Evolutionary conservation across 2,797 vertebrate species (phyloP).

Genomic region (Darevskia mixta): DNA sequence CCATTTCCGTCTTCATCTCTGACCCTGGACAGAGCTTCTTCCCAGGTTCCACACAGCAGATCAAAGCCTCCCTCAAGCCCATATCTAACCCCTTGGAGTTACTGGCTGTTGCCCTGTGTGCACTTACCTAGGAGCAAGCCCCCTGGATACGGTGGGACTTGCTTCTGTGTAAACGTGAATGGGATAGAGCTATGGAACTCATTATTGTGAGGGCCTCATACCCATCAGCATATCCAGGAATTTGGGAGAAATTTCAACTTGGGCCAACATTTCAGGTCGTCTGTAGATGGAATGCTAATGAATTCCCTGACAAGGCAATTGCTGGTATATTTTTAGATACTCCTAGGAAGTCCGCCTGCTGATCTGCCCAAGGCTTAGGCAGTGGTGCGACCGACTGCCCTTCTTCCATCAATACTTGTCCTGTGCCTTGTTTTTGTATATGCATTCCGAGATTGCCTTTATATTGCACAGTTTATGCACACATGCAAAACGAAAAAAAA

Average conservation of each 20-base stretch:
- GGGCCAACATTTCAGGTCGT: background rate
- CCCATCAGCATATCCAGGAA: background rate
- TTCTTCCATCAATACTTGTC: background rate
- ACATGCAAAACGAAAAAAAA: background rate
- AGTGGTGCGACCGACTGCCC: background rate
- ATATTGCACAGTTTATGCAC: conserved; percentile 17
- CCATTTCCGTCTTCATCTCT: background rate
- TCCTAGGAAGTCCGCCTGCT: background rate
- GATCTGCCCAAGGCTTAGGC: background rate
- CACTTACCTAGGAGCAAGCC: background rate
- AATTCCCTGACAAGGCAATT: background rate
- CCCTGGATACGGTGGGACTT: background rate
- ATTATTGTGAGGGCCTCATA: background rate
- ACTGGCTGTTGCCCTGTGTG: background rate
- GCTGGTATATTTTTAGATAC: background rate
- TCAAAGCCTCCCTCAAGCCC: background rate
- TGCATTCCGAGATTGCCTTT: conserved; percentile 25
- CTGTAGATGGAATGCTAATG: too few relatives aligned
- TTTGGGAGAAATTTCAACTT: background rate
- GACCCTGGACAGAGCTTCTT: background rate
- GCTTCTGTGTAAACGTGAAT: background rate
- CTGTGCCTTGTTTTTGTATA: background rate
- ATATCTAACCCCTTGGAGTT: too few relatives aligned
- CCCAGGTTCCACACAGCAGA: background rate
- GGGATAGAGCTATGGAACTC: background rate